Conservation (phyloP, 2,888 invertebrate genomes). For the Candidula unifasciata region DNA sequence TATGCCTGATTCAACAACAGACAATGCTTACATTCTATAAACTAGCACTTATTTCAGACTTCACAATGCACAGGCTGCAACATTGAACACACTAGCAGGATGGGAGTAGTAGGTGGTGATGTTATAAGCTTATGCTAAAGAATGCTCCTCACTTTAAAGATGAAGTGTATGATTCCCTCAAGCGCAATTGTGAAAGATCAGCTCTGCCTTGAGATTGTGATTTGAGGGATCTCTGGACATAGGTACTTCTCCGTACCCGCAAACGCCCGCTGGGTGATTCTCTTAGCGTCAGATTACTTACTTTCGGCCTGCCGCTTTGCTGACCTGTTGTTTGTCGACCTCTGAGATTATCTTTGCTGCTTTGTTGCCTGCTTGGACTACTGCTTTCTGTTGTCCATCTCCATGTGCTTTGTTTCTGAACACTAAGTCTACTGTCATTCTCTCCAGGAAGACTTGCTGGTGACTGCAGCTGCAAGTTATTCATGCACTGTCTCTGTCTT, state of each 20-base stretch:
- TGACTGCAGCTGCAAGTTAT: not conserved
- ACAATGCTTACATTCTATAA: too few species aligned
- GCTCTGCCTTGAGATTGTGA: not conserved
- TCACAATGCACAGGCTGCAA: too few species aligned
- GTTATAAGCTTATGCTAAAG: not conserved
- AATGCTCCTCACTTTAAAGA: conserved; percentile 37
- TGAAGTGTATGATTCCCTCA: conserved; percentile 16
- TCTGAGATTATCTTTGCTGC: not conserved
- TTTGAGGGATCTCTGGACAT: not conserved
- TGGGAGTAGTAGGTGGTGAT: not conserved
- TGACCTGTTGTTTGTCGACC: not conserved
- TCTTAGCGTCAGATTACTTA: conserved; percentile 6
- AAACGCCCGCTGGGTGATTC: not conserved
- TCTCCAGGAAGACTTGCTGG: not conserved
- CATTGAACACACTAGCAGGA: not conserved
- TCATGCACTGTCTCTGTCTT: not conserved
- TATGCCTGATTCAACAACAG: too few species aligned
- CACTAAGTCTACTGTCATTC: too few species aligned
- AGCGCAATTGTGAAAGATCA: conserved; percentile 15
- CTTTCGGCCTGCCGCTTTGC: not conserved
- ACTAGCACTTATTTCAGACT: too few species aligned
- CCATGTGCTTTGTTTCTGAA: not conserved
- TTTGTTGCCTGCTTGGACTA: not conserved
- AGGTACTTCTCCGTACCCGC: not conserved
- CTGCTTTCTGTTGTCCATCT: not conserved